Base-by-base conservation (phyloP, 2,113 vertebrate species). In the Labeo catla region DNA sequence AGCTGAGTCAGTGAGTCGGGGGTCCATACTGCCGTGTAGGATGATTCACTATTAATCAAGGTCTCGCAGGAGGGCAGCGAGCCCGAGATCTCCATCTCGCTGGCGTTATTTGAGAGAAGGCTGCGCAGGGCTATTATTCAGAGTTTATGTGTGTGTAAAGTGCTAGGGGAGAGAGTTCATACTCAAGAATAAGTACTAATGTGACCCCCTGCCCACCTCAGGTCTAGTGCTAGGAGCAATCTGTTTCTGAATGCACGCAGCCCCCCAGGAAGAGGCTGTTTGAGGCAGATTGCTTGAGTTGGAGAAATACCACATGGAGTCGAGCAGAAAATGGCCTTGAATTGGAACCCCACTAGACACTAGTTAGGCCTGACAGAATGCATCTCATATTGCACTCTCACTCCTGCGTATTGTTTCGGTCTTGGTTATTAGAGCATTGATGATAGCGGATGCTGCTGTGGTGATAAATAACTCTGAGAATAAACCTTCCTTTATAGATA, bases 321-420 rank as follows among this genome's bases (percentile, higher is more conserved):
- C 81, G 36, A 73, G 83, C 47, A 84, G 59, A 84, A 89, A 87
- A 87, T 47, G 52, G 78, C 83, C 78, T 74, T 57, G 52, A 83
- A 76, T 84, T 73, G 57, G 50, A 50, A 54, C 28, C 76, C 76
- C 78, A 73, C 45, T 43, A 72, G 45, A 36, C 63, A 78, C 74
- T 65, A 72, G 73, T 87, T 70, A 79, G 52, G 61, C 15, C 84
- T 76, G 81, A 70, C 83, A 47, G 74, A 78, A 70, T 47, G 36
- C 74, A 66, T 87, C 61, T 87, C 28, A 36, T 74, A 8, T 81
- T 74, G 77, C 50, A 73, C 66, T 59, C 52, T 70, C 65, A 68
- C 76, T 66, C 63, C 49, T 21, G 65, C 13, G 13, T 57, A 80
- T 79, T 81, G 77, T 86, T 21, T 86, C 49, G 73, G 63, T 52